phyloP scores from a whole-genome alignment of 2,113 vertebrate genomes.

The Monarcha castaneiventris region DNA sequence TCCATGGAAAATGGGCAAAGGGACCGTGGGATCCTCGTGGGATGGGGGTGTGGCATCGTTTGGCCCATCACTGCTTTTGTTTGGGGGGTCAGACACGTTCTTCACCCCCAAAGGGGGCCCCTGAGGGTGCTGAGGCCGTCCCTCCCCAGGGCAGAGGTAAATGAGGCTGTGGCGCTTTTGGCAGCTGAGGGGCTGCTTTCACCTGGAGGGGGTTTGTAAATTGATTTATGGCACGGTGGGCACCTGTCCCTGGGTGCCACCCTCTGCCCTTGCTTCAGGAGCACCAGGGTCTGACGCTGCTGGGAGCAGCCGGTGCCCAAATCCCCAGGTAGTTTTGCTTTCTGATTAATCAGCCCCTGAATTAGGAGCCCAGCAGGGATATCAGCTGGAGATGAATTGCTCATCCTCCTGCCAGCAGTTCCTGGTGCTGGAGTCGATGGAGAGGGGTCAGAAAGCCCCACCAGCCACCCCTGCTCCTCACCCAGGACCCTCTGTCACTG shows the following conservation, averaged over 20 bases:
- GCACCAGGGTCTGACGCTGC: neutral
- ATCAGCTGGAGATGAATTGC: neutral
- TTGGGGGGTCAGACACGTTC: accelerated
- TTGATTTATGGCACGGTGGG: neutral
- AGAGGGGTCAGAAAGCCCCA: neutral
- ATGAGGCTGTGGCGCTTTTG: neutral
- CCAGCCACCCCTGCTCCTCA: neutral
- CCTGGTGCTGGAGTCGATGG: neutral
- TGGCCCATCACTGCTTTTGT: neutral
- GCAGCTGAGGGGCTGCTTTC: neutral
- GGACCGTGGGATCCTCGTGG: accelerated
- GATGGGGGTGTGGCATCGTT: accelerated
- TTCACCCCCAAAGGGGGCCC: accelerated
- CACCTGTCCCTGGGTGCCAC: neutral
- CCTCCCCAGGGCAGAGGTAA: neutral
- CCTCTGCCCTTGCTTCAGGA: neutral
- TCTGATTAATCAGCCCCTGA: neutral
- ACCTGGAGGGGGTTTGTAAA: neutral
- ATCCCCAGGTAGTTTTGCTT: neutral
- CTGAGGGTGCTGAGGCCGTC: accelerated
- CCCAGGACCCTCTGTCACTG: accelerated
- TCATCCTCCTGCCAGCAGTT: neutral
- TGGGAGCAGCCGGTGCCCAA: neutral
- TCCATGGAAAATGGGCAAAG: accelerated
- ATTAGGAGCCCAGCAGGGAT: neutral